Evolutionary conservation across 2,888 invertebrate species (phyloP), one percentile per base, ranked within the genome.

Genomic region (Eupsilia transversa): DNA sequence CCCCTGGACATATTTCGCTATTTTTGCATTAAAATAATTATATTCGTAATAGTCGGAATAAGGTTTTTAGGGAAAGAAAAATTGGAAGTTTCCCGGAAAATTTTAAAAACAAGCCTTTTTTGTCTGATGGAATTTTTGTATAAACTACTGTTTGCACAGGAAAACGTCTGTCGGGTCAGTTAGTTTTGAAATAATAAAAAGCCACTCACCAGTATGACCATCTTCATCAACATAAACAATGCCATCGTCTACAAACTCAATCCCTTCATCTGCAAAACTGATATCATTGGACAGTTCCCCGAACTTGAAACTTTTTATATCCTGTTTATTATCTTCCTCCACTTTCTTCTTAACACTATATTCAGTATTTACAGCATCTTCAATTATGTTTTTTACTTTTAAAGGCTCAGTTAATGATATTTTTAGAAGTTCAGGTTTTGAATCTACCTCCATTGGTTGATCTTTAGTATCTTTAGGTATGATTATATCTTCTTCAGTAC

Each of bases 171-270:
- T 54, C 54, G 14, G 14, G 14, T 54, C 17, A 27, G 17, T 17
- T 30, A 30, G 56, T 57, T 20, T 20, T 33, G n/a, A 64, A n/a
- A 38, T 41, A 75, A 33, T 23, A 27, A 54, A 49, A 56, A 54
- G 6, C 17, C 5, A 80, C 83, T 74, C 46, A 83, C 85, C 85
- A 49, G 41, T 17, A 14, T 4, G 3, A 4, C 4, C 30, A 46
- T 85, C 82, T 46, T 85, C 85, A 49, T 84, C 85, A 17, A 69
- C 33, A 52, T 77, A 88, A 54, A 82, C 86, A 17, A 89, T 89
- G 5, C 89, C 89, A 56, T 94, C 93, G 64, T 94, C 94, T 7
- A 88, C 86, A 17, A 93, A 85, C 70, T 92, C 93, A 23, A 94
- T 92, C 0, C 92, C 93, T n/a, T 93, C 91, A 56, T 93, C 92